Evolutionary conservation across 2,888 invertebrate species (phyloP).

Genomic region (Orgyia antiqua): DNA sequence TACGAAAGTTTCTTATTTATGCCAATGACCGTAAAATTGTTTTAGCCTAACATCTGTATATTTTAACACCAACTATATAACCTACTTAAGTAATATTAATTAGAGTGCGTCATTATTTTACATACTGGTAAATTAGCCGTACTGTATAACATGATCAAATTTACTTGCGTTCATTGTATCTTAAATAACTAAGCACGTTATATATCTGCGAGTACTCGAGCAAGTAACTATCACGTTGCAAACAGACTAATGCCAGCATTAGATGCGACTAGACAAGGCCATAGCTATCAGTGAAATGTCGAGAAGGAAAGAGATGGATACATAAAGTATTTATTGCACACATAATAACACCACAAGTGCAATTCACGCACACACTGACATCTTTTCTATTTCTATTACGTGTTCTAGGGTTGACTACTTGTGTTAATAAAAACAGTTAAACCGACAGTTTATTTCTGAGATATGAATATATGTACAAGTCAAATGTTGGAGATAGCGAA

Average conservation of each 20-base stretch:
- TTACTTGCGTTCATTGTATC: no score
- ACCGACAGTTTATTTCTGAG: conserved; percentile 24
- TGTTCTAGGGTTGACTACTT: conserved; percentile 55
- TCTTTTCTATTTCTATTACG: conserved; percentile 73
- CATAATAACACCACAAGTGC: conserved; percentile 67
- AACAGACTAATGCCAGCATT: conserved; percentile 74
- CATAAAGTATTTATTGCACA: conserved; percentile 74
- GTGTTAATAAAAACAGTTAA: conserved; percentile 42
- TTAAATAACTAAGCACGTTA: no score
- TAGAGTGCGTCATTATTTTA: conserved; percentile 14
- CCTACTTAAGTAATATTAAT: conserved; percentile 39
- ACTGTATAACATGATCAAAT: no score
- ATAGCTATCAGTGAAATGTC: conserved; percentile 77
- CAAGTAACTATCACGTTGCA: conserved; percentile 47
- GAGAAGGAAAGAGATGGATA: conserved; percentile 75
- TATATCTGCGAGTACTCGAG: conserved; percentile 27
- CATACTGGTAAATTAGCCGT: conserved; percentile 2
- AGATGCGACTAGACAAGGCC: conserved; percentile 79
- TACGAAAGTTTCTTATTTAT: conserved; percentile 31
- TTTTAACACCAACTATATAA: conserved; percentile 32
- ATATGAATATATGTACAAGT: conserved; percentile 21
- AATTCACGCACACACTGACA: conserved; percentile 58
- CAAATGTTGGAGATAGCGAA: conserved; percentile 26
- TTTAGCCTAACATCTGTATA: conserved; percentile 45
- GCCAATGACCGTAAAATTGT: conserved; percentile 42